Percentiles rank a stretch among this genome's conserved stretches.
phyloP scores from a whole-genome alignment of 2,113 vertebrate genomes.

The Sinocyclocheilus maitianheensis region DNA sequence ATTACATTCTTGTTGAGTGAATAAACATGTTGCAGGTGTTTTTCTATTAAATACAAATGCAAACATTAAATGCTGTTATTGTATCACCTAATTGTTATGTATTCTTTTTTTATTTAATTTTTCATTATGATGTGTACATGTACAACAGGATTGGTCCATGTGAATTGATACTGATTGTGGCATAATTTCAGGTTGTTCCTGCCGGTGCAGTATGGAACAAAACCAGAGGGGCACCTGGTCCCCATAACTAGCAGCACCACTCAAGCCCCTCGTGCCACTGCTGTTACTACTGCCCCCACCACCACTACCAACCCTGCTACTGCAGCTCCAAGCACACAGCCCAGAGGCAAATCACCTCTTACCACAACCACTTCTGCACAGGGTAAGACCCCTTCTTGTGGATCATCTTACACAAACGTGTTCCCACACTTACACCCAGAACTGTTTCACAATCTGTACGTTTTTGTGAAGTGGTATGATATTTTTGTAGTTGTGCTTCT shows the following conservation, averaged over 20 bases:
- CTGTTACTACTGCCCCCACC: constrained; percentile 61
- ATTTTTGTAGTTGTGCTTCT: neutral
- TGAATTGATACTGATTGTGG: neutral
- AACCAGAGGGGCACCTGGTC: constrained; percentile 86
- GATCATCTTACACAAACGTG: neutral
- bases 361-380: constrained; percentile 77
- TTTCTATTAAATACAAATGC: no score
- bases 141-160: neutral
- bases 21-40: no score
- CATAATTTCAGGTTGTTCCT: constrained; percentile 82
- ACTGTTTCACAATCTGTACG: neutral
- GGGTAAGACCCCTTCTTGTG: constrained; percentile 72
- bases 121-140: neutral
- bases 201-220: constrained; percentile 88
- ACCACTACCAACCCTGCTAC: constrained; percentile 67
- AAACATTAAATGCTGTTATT: neutral
- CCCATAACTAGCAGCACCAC: constrained; percentile 68
- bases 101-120: neutral
- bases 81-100: neutral
- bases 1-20: neutral
- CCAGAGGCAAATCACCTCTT: constrained; percentile 82
- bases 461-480: neutral
- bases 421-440: neutral
- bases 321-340: constrained; percentile 73
- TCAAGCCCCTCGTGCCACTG: constrained; percentile 72